Base-by-base conservation (phyloP, 2,797 vertebrate species). In the Scleropages formosus region DNA sequence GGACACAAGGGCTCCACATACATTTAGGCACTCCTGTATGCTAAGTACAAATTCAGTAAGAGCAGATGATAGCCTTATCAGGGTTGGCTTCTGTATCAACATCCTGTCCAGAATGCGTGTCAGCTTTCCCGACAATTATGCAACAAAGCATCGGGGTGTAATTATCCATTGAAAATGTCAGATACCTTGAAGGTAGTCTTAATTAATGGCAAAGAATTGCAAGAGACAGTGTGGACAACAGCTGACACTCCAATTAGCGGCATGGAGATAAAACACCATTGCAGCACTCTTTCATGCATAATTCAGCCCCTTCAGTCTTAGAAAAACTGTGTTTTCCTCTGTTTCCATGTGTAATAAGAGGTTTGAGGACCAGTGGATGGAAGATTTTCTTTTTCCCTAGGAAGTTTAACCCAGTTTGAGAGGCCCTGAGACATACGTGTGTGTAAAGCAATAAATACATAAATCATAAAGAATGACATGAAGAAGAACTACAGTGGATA, bases 181-280 rank as follows among this genome's bases (percentile, higher is more conserved):
- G 69, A 51, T 49, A 49, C 13, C 66, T 16, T 49, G 24, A 69
- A 49, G 22, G 47, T 13, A 7, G 13, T 49, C 66, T 69, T 69
- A 49, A 51, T 8, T 69, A 51, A 69, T 49, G 66, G 47, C 22
- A 4, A 69, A 20, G 46, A 69, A 69, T 49, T n/a, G 53, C 66
- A 51, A 44, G 44, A 68, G 20, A 44, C 44, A 26, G 44, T 51
- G 22, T 15, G 44, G 47, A 49, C 44, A 24, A 44, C 47, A 46
- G 69, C 66, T 24, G 66, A 69, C 47, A 51, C 66, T 51, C 44
- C 49, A 68, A 69, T 69, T 69, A 51, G 66, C 44, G 47, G 51
- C 44, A 47, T 1, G 22, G 46, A 49, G 44, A 49, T 24, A 16
- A 69, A 22, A 20, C 20, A 49, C 44, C 20, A 24, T 15, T 24